Evolutionary conservation across 2,797 vertebrate genomes (phyloP), one percentile per base, ranked within the genome.

Genomic region (Oreortyx pictus): DNA sequence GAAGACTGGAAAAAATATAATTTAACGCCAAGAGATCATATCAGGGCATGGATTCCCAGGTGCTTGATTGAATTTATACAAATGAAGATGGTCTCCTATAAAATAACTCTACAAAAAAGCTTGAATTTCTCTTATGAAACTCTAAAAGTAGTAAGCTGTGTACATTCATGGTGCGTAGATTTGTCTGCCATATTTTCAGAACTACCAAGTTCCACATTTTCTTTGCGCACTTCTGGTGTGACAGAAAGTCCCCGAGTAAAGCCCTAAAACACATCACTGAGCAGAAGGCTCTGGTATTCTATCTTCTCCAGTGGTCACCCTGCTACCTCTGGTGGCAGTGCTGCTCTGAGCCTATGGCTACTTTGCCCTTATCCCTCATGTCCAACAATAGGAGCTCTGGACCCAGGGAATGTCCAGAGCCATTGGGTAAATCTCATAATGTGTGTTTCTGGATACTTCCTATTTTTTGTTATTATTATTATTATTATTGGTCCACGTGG

Each of bases 141-240:
- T 46, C 2, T n/a, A 47, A 80, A 64, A 25, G 20, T 27, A 25
- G 44, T 44, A 56, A 50, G 62, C 24, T 60, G n/a, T 47, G 35
- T 23, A 31, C 64, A 44, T 66, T 50, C 57, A 12, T 5, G 18
- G 27, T 0, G 8, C 43, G 7, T 25, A 52, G 12, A 4, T 88
- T 73, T 84, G 31, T 47, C 75, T 78, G 87, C 70, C 35, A 29
- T 81, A 70, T 92, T 92, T 93, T 74, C 86, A 78, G 79, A 66
- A 46, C 23, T 71, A 52, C 18, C 73, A 65, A 88, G 54, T 62
- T 75, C 70, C 20, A 1, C 16, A 41, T 24, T 25, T 72, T 86
- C 67, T 85, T 46, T 35, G 37, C 39, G 62, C 62, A 6, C 49
- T 91, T 57, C 79, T 91, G 66, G 49, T 89, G 88, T 61, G 76